A percentile compares a stretch with the other conserved stretches of the same genome.
Evolutionary conservation across 2,888 invertebrate genomes (phyloP).

Genomic region (Tetrapedia diversipes): DNA sequence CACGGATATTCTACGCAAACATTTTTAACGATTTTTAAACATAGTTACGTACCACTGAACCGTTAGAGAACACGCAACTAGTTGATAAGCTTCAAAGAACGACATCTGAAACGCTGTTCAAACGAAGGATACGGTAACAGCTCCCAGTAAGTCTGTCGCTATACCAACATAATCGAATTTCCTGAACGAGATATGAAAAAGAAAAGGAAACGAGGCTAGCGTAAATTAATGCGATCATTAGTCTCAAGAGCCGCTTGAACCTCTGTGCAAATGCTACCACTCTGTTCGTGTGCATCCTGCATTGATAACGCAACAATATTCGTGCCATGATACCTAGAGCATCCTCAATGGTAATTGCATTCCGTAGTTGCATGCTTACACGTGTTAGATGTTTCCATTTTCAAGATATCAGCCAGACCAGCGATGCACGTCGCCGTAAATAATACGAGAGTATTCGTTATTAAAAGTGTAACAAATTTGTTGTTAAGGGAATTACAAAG

Average conservation of each 20-base stretch:
- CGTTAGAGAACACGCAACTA: no score
- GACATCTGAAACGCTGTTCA: slow-evolving; percentile 27
- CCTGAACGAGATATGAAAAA: slow-evolving; percentile 12
- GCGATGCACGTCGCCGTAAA: slow-evolving; percentile 9
- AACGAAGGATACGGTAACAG: slow-evolving; percentile 37
- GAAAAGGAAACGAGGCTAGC: slow-evolving; percentile 14
- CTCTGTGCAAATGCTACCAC: slow-evolving; percentile 28
- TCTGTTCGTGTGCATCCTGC: slow-evolving; percentile 24
- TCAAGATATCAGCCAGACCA: slow-evolving; percentile 17
- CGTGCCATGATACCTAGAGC: slow-evolving; percentile 25
- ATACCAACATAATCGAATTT: slow-evolving; percentile 32
- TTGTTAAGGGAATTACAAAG: no score
- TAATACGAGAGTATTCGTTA: slow-evolving; percentile 29
- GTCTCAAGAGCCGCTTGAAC: slow-evolving; percentile 31
- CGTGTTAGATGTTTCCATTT: slow-evolving; percentile 39
- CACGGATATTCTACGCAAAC: neutral
- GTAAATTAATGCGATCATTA: slow-evolving; percentile 22
- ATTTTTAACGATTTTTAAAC: no score
- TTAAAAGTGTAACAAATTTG: slow-evolving; percentile 10
- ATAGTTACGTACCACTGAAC: no score
- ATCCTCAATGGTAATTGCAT: slow-evolving; percentile 52
- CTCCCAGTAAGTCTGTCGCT: slow-evolving; percentile 55
- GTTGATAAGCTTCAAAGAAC: slow-evolving; percentile 22
- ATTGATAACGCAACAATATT: slow-evolving; percentile 41
- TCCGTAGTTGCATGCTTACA: slow-evolving; percentile 52